A percentile compares a stretch with the other conserved stretches of the same genome.
These are phyloP conservation scores for Potorous gilbertii DNA, from an alignment of 2,797 vertebrate genomes.

Conservation along the genomic window DNA sequence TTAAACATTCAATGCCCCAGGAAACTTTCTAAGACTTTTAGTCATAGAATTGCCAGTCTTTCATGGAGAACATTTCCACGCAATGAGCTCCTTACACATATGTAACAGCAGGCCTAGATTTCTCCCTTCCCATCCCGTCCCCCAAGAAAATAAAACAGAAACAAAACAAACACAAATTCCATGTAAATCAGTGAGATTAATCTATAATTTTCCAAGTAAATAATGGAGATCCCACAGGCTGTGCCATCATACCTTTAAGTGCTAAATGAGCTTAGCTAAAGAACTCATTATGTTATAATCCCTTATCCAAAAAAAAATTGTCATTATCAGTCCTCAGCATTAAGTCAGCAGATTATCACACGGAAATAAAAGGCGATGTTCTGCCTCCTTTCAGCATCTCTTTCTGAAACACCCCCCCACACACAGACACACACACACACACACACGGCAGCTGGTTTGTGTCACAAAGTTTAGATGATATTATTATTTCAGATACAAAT, in stretches of 20 bases:
- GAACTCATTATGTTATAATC: not conserved
- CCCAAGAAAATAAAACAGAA: not conserved
- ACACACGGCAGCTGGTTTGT: not conserved
- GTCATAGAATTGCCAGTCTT: not conserved
- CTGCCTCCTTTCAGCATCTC: not conserved
- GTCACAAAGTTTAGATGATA: not conserved
- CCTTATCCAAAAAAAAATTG: not conserved
- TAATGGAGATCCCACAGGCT: not conserved
- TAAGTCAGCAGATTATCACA: conserved; percentile 2
- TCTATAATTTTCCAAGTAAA: not conserved
- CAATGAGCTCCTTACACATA: not conserved
- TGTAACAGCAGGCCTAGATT: not conserved
- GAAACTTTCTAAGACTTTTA: not conserved
- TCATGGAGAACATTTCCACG: not conserved
- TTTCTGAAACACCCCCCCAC: not conserved
- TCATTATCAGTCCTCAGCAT: conserved; percentile 1
- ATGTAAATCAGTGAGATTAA: not conserved
- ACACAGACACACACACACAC: not conserved
- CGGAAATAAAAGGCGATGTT: conserved; percentile 8
- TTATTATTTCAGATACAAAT: conserved; percentile 36
- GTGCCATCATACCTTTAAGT: not conserved
- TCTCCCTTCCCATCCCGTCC: not conserved
- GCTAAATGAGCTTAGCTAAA: not conserved
- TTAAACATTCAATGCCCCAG: not conserved
- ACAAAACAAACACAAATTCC: not conserved